These are phyloP conservation scores for Plutomurus gul DNA, from an alignment of 1,140 invertebrate species.

Conservation along the genomic window DNA sequence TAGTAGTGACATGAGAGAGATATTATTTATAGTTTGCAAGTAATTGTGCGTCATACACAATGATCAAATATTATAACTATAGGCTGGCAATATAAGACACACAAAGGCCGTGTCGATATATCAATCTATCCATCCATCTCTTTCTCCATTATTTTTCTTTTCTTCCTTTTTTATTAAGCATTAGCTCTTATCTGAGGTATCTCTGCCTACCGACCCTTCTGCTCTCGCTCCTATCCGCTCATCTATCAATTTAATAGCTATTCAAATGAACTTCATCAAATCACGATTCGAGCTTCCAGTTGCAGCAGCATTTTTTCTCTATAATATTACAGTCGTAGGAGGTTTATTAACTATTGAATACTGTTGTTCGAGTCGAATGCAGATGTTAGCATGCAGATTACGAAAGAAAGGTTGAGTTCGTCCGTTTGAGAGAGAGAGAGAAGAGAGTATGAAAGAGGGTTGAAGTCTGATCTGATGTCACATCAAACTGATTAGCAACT, in stretches of 20 bases:
- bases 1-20: not conserved
- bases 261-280: conserved; percentile 38
- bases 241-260: conserved; percentile 34
- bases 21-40: not conserved
- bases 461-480: not conserved
- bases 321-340: too few relatives aligned
- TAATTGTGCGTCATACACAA: too few relatives aligned
- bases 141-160: not conserved
- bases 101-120: not conserved
- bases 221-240: not conserved
- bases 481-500: conserved; percentile 16
- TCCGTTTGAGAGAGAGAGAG: too few relatives aligned
- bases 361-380: too few relatives aligned
- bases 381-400: too few relatives aligned
- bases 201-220: not conserved
- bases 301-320: not conserved
- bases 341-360: too few relatives aligned
- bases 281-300: conserved; percentile 21
- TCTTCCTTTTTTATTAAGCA: conserved; percentile 10
- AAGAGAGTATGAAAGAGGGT: too few relatives aligned
- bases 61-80: too few relatives aligned
- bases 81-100: not conserved
- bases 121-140: not conserved
- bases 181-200: conserved; percentile 16
- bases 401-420: not conserved